A percentile compares a stretch with the other conserved stretches of the same genome.
These are phyloP conservation scores for Upupa epops DNA, from an alignment of 2,113 vertebrate species.

Conservation along the genomic window DNA sequence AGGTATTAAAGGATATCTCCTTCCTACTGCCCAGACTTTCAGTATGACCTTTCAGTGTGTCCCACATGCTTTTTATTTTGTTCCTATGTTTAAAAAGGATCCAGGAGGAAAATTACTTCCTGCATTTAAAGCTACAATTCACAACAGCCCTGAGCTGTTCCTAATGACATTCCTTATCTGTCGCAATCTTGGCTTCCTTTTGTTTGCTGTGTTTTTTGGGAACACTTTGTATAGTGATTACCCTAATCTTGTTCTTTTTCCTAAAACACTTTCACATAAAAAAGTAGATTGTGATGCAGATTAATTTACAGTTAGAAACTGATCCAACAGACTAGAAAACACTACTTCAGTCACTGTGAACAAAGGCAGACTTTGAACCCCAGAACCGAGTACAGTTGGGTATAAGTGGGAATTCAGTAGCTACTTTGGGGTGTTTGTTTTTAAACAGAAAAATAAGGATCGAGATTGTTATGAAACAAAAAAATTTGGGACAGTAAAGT, in stretches of 20 bases:
- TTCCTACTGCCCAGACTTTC: neutral
- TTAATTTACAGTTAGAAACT: neutral
- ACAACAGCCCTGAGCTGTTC: neutral
- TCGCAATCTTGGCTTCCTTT: conserved; percentile 7
- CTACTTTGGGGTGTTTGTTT: neutral
- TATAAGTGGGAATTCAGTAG: neutral
- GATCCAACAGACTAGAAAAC: neutral
- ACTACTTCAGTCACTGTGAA: neutral
- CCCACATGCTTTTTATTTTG: neutral
- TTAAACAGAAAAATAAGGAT: neutral
- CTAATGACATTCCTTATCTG: neutral
- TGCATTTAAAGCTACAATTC: neutral
- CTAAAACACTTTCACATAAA: neutral
- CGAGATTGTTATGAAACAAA: neutral
- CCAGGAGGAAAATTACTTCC: conserved; percentile 1
- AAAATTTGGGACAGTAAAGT: neutral
- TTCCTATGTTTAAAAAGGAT: neutral
- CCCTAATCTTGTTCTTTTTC: neutral
- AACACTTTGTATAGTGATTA: neutral
- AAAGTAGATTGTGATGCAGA: neutral
- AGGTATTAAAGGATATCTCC: neutral
- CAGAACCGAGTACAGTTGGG: neutral
- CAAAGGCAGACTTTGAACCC: neutral
- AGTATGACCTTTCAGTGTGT: neutral
- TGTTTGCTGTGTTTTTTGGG: neutral